phyloP scores from a whole-genome alignment of 2,797 vertebrate genomes.

The Liparis tanakae region DNA sequence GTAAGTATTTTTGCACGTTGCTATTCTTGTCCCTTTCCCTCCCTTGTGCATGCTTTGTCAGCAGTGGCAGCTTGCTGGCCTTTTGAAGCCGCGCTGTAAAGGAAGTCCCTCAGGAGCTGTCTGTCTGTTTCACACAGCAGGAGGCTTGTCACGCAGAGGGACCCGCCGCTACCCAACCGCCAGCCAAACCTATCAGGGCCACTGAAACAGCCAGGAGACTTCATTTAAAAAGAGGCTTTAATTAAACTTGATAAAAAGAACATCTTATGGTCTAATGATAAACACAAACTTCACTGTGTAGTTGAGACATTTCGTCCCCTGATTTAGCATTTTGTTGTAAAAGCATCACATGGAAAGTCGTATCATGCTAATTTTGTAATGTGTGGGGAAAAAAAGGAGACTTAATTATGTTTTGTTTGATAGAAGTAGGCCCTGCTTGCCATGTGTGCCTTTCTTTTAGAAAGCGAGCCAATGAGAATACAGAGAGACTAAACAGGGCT shows the following conservation, averaged over 20 bases:
- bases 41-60: conserved; percentile 54
- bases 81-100: conserved; percentile 57
- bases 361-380: neutral
- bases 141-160: conserved; percentile 17
- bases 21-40: conserved; percentile 53
- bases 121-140: conserved; percentile 39
- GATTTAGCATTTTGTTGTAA: neutral
- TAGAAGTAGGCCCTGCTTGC: neutral
- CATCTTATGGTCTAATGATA: neutral
- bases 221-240: conserved; percentile 16
- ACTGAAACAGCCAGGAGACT: conserved; percentile 1
- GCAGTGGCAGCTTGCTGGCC: conserved; percentile 38
- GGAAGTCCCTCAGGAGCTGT: conserved; percentile 49
- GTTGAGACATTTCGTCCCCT: neutral
- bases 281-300: neutral
- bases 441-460: neutral
- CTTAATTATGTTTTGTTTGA: neutral
- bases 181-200: conserved; percentile 18
- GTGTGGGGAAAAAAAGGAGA: neutral
- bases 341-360: neutral
- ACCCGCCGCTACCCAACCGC: conserved; percentile 18
- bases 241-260: neutral
- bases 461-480: neutral
- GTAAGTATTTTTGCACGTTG: conserved; percentile 85
- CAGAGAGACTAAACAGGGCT: neutral